Percentiles rank a stretch among this genome's conserved stretches.
Evolutionary conservation across 2,888 invertebrate species (phyloP).

Genomic region (Nineta flava): DNA sequence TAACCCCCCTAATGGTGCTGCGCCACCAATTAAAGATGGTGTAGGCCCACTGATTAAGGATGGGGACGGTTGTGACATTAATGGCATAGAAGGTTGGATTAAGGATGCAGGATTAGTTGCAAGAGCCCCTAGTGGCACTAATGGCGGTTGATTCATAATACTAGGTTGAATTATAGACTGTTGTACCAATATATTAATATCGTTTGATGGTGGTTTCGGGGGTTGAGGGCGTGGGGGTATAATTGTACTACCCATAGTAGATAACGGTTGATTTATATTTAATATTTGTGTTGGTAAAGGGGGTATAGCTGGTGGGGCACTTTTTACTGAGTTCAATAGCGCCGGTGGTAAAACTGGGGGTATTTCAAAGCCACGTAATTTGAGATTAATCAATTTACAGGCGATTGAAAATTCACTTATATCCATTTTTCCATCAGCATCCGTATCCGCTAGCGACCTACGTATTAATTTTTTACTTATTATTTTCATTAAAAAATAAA

Average conservation of each 20-base stretch:
- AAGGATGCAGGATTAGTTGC: background rate
- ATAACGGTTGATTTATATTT: constrained; percentile 22
- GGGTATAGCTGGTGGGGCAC: constrained; percentile 21
- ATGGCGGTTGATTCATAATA: constrained; percentile 10
- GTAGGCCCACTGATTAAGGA: too few relatives aligned
- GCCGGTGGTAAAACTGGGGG: constrained; percentile 73
- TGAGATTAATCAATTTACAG: constrained; percentile 85
- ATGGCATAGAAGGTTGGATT: background rate
- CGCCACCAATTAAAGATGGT: too few relatives aligned
- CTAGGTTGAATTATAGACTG: constrained; percentile 12
- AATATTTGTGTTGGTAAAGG: constrained; percentile 12
- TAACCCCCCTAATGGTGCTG: background rate
- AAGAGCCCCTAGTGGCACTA: background rate
- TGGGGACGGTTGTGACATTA: background rate
- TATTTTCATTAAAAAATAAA: too few relatives aligned
- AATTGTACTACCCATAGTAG: constrained; percentile 23
- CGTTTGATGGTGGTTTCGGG: constrained; percentile 6
- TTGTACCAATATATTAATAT: constrained; percentile 11
- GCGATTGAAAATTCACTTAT: constrained; percentile 95
- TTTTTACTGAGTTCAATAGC: constrained; percentile 48
- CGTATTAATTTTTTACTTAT: constrained; percentile 12
- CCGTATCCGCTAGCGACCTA: constrained; percentile 83
- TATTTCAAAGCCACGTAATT: constrained; percentile 80
- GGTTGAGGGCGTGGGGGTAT: constrained; percentile 6
- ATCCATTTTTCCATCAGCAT: constrained; percentile 93